Evolutionary conservation across 2,888 invertebrate genomes (phyloP), one percentile per base, ranked within the genome.

Genomic region (Melieria crassipennis): DNA sequence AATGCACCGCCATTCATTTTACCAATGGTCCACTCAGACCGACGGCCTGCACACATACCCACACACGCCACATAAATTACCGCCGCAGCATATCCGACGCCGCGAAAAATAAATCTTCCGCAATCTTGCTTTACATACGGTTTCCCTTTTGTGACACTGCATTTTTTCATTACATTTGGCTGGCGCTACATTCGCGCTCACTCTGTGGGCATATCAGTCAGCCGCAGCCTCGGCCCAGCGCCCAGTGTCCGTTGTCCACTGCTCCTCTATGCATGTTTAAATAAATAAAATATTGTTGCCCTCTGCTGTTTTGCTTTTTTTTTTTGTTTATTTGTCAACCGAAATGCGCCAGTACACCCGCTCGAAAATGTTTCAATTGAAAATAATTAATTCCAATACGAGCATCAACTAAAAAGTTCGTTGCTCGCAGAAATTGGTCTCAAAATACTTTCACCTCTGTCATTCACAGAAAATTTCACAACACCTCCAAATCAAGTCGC

Each of bases 21-120:
- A 45, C 7, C 7, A 67, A 48, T 16, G 11, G 43, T 60, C 16
- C 4, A 6, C 46, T 43, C 60, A 45, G 50, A 45, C 45, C 43
- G 60, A 50, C 56, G 55, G 57, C 43, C 63, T 42, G 16, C 63
- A 7, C 30, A n/a, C 16, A 47, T 62, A 47, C 10, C 9, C 30
- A 47, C 30, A 30, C n/a, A 4, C 5, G 10, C 13, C 67, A 63
- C 81, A 82, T 84, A 84, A 83, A 83, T 83, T 84, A 84, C 84
- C 82, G 78, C 81, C 82, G 79, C 79, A 81, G 84, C 82, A 82
- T 82, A 82, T 80, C 79, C 80, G 78, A 73, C 70, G 73, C 77
- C 77, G 79, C 74, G 75, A 79, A 81, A 63, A 83, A 84, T 84
- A 84, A 84, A 84, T 84, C 83, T 84, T 83, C 78, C 78, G 73